Evolutionary conservation across 1,140 invertebrate genomes (phyloP).

Genomic region (Lineus longissimus): DNA sequence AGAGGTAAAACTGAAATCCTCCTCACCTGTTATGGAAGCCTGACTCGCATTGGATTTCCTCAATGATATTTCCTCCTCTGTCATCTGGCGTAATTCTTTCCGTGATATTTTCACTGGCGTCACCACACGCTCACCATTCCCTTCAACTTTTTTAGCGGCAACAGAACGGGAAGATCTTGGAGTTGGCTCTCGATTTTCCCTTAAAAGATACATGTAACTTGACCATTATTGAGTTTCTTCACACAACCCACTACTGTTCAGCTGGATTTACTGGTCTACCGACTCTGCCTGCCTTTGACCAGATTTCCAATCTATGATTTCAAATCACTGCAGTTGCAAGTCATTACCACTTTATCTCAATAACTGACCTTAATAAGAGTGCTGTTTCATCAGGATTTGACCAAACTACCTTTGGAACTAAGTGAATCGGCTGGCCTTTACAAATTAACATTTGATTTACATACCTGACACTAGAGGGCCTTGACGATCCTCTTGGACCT

Average conservation of each 20-base stretch:
- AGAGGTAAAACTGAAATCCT: too few species aligned
- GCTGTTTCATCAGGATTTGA: too few species aligned
- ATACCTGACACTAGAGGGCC: not conserved
- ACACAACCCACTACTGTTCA: too few species aligned
- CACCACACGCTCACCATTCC: constrained; percentile 17
- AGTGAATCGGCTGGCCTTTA: too few species aligned
- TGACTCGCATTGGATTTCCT: constrained; percentile 32
- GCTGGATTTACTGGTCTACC: too few species aligned
- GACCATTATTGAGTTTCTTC: not conserved
- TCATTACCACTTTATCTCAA: too few species aligned
- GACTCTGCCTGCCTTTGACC: too few species aligned
- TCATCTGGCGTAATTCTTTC: constrained; percentile 47
- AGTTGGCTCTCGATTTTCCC: not conserved
- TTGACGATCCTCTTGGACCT: not conserved
- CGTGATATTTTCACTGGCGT: constrained; percentile 49
- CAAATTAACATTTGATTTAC: too few species aligned
- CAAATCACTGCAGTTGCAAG: too few species aligned
- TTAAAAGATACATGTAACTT: constrained; percentile 4
- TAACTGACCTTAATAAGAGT: too few species aligned
- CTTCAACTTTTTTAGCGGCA: not conserved
- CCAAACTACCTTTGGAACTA: too few species aligned
- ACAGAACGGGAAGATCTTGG: not conserved
- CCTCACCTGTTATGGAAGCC: not conserved
- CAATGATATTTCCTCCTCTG: constrained; percentile 45
- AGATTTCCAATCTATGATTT: too few species aligned